phyloP scores from a whole-genome alignment of 2,113 vertebrate species.

The Cygnus atratus region DNA sequence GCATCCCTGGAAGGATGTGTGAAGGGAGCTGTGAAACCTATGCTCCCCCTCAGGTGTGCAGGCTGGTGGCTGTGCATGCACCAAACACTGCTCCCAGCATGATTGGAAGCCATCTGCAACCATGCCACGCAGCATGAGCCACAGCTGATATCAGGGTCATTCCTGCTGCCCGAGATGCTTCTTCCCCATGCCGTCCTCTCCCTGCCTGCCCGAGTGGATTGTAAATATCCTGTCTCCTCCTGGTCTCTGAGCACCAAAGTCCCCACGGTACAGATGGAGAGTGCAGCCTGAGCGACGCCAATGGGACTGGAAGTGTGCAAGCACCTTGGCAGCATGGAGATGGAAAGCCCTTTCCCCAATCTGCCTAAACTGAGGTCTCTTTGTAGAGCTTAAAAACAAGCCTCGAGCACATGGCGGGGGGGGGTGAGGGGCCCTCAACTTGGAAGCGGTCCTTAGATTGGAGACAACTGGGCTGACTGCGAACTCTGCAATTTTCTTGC shows the following conservation, averaged over 20 bases:
- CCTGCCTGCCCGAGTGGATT: accelerated
- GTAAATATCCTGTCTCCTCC: background rate
- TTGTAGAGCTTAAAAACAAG: background rate
- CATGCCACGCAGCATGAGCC: accelerated
- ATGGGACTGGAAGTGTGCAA: background rate
- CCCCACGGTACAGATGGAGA: accelerated
- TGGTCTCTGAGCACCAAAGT: accelerated
- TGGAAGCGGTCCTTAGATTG: no score
- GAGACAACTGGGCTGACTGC: background rate
- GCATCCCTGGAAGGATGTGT: accelerated
- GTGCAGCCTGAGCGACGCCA: accelerated
- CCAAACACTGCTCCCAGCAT: accelerated
- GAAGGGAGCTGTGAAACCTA: background rate
- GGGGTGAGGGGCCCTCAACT: background rate
- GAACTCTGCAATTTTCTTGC: background rate
- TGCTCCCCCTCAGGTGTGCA: accelerated
- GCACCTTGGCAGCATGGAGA: accelerated
- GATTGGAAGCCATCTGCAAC: accelerated
- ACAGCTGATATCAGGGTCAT: background rate
- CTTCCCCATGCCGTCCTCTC: background rate
- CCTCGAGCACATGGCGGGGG: background rate
- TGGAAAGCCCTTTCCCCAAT: background rate
- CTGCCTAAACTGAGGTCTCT: background rate
- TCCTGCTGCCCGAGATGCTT: background rate
- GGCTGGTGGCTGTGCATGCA: accelerated